A percentile compares a stretch with the other conserved stretches of the same genome.
Evolutionary conservation across 2,113 vertebrate genomes (phyloP).

Genomic region (Eulemur macaco): DNA sequence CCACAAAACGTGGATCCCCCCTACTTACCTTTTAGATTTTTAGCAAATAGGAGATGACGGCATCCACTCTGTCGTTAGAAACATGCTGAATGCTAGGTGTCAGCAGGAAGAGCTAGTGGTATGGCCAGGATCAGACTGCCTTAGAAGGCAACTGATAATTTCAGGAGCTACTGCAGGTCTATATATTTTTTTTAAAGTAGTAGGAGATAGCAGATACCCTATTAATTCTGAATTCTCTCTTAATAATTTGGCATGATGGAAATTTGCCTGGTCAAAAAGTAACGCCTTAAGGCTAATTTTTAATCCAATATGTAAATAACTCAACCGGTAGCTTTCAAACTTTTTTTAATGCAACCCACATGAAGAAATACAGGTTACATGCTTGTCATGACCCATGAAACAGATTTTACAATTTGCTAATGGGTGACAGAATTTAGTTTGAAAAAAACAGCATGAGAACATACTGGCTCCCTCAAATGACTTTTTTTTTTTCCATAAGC

Average conservation of each 20-base stretch:
- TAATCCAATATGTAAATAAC: constrained; percentile 1
- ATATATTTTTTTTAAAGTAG: background rate
- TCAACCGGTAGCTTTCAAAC: background rate
- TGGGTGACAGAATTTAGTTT: background rate
- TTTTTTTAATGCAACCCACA: background rate
- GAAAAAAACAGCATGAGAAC: background rate
- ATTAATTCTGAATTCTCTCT: background rate
- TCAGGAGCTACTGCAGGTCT: background rate
- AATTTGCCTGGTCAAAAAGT: background rate
- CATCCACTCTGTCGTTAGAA: background rate
- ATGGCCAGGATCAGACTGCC: background rate
- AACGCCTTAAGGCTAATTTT: background rate
- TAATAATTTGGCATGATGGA: background rate
- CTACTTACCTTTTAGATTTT: background rate
- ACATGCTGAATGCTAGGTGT: background rate
- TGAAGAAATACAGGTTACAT: background rate
- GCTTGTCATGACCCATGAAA: background rate
- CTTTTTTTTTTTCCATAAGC: background rate
- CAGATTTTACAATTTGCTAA: background rate
- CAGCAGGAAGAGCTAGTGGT: background rate
- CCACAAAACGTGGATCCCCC: background rate
- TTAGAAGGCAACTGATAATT: background rate
- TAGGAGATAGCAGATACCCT: background rate
- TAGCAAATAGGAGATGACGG: background rate
- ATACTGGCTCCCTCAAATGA: background rate